phyloP scores from a whole-genome alignment of 2,113 vertebrate genomes.

The Clarias magur region DNA sequence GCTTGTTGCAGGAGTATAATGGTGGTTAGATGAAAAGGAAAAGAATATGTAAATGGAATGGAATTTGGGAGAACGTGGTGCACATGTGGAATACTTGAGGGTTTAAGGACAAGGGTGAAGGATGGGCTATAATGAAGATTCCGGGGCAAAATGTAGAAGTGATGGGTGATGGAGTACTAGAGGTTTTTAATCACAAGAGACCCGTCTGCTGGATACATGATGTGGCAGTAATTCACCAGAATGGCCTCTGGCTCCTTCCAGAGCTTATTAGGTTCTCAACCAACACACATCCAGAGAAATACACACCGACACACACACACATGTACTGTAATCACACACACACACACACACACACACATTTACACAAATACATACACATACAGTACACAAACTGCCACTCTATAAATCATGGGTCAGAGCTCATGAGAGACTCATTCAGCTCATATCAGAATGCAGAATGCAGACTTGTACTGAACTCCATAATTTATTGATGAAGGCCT shows the following conservation, averaged over 20 bases:
- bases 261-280: constrained; percentile 45
- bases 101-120: not conserved
- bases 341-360: not conserved
- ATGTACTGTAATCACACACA: constrained; percentile 27
- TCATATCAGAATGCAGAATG: constrained; percentile 61
- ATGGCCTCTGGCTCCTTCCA: constrained; percentile 42
- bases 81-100: not conserved
- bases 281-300: constrained; percentile 20
- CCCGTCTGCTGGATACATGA: constrained; percentile 51
- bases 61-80: not conserved
- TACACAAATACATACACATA: constrained; percentile 40
- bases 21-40: not conserved
- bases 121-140: not conserved
- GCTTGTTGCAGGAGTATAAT: not conserved
- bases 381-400: constrained; percentile 35
- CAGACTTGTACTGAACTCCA: constrained; percentile 61
- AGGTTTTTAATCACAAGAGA: no score
- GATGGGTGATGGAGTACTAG: no score
- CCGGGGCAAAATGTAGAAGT: not conserved
- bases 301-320: constrained; percentile 36
- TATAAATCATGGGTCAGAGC: constrained; percentile 40
- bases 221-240: constrained; percentile 56
- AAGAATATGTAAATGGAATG: not conserved
- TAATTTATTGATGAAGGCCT: constrained; percentile 75
- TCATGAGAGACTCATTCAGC: constrained; percentile 55